Evolutionary conservation across 2,888 invertebrate species (phyloP).

Genomic region (Metopia argyrocephala): DNA sequence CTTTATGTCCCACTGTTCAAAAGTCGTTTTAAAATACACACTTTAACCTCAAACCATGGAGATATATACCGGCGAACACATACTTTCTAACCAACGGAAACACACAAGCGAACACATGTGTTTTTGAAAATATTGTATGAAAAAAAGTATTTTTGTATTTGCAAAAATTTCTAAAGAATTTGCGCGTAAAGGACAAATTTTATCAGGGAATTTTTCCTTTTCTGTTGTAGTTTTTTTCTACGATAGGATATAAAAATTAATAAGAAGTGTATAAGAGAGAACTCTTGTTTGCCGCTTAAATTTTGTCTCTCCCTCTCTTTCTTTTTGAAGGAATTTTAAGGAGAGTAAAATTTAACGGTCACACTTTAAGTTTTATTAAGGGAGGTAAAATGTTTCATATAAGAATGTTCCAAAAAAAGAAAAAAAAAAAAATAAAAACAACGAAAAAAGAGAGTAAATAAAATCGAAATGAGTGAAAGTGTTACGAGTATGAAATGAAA

Average conservation of each 20-base stretch:
- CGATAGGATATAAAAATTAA: not conserved
- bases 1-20: constrained; percentile 50
- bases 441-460: constrained; percentile 3
- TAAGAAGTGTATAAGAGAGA: not conserved
- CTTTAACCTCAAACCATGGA: constrained; percentile 70
- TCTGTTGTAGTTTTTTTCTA: not conserved
- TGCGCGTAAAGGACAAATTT: constrained; percentile 51
- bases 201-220: not conserved
- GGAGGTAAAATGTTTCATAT: not conserved
- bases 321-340: constrained; percentile 42
- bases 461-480: constrained; percentile 25
- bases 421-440: constrained; percentile 12
- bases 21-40: constrained; percentile 67
- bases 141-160: constrained; percentile 10
- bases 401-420: constrained; percentile 29
- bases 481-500: constrained; percentile 36
- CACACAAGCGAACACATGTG: constrained; percentile 38
- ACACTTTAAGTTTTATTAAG: not conserved
- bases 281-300: constrained; percentile 47
- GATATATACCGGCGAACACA: constrained; percentile 64
- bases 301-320: not conserved
- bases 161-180: constrained; percentile 49
- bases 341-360: constrained; percentile 22
- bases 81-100: constrained; percentile 28
- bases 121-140: constrained; percentile 20